Evolutionary conservation across 2,888 invertebrate species (phyloP).

Genomic region (Caenorhabditis japonica): DNA sequence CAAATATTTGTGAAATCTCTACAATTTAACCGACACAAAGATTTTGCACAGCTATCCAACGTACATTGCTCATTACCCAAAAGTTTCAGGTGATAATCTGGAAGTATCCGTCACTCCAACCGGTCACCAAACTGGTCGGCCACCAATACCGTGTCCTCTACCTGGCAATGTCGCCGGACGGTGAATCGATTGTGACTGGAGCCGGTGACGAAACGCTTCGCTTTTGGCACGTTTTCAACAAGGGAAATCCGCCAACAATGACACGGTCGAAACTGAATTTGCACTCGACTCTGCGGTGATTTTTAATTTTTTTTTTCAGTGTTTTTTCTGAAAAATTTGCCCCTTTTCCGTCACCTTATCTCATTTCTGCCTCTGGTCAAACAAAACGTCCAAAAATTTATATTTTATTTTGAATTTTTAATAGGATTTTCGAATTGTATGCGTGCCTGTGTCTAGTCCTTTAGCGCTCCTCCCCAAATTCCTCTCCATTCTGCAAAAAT

Average conservation of each 20-base stretch:
- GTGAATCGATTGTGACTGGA: constrained; percentile 97
- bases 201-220: constrained; percentile 97
- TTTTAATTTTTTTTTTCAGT: too few relatives aligned
- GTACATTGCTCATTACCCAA: too few relatives aligned
- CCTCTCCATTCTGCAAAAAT: not conserved
- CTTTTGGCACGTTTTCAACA: constrained; percentile 99
- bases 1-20: too few relatives aligned
- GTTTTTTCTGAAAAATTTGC: too few relatives aligned
- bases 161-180: constrained; percentile 95
- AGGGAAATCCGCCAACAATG: constrained; percentile 78
- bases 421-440: constrained; percentile 25
- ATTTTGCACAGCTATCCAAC: too few relatives aligned
- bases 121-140: constrained; percentile 95
- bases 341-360: not conserved
- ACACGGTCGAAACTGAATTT: constrained; percentile 63
- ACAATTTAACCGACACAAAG: too few relatives aligned
- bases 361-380: constrained; percentile 14
- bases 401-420: constrained; percentile 1
- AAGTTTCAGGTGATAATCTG: constrained; percentile 86
- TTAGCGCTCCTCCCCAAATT: not conserved
- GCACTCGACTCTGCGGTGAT: constrained; percentile 60
- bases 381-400: constrained; percentile 21
- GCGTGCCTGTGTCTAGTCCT: not conserved
- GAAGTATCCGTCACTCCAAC: constrained; percentile 97
- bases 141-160: constrained; percentile 96